Base-by-base conservation (phyloP, 2,888 invertebrate genomes). In the Stegophylla sp. region DNA sequence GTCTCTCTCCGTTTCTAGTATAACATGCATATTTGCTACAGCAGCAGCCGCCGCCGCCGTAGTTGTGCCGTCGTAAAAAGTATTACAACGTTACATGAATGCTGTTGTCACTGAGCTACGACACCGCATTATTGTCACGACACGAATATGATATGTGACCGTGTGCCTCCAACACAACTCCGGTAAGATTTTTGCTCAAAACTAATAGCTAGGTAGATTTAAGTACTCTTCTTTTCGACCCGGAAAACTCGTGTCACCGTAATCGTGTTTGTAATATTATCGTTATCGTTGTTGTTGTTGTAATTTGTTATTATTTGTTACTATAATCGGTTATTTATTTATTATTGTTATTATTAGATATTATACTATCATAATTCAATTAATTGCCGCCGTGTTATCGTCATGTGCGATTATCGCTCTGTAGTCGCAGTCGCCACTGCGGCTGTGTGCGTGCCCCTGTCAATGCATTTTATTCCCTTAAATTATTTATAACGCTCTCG, bases 41-140 rank as follows among this genome's bases (percentile, higher is more conserved):
- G 63, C 51, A 34, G 34, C 7, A 41, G 63, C 51, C 51, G 63
- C 28, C 28, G 59, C 26, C 43, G 41, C 41, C 53, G 64, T 53
- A 43, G 64, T 56, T 41, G 61, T 74, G 20, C 43, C 66, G 53
- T n/a, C 66, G 75, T 41, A 23, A 76, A 76, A 51, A 76, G 51
- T 53, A 43, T 76, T 53, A 43, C 53, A 51, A 64, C 75, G 75
- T 66, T 66, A 26, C 53, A 76, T 76, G 64, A 76, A 76, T 51
- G 75, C 51, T 64, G 64, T 61, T 74, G 48, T 61, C 73, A 43
- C 73, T 45, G n/a, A 73, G 26, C 59, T 28, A 61, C 45, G 26
- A 17, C 20, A 20, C 28, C 26, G n/a, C 28, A 13, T 34, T 34
- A 34, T 2, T 12, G 45, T 15, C 10, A 15, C 45, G 7, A 12